These are phyloP conservation scores for Xiphydria camelus DNA, from an alignment of 2,888 invertebrate species.

Conservation along the genomic window DNA sequence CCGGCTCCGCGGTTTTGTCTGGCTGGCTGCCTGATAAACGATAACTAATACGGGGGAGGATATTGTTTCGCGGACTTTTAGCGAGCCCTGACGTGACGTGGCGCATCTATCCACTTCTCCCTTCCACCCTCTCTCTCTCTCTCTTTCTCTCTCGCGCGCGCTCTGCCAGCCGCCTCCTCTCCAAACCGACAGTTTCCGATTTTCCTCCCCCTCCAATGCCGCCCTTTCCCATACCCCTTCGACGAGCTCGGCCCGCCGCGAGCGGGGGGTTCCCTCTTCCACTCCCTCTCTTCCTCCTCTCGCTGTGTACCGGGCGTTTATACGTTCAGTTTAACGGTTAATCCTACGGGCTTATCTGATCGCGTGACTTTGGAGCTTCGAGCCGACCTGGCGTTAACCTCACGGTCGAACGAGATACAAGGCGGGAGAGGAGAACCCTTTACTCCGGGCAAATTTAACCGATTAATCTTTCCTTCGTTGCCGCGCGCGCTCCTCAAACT, in stretches of 20 bases:
- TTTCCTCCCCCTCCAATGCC: too few relatives aligned
- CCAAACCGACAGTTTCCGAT: too few relatives aligned
- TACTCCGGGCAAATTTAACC: neutral
- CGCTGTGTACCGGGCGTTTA: constrained; percentile 24
- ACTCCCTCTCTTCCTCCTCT: neutral
- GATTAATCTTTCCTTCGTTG: neutral
- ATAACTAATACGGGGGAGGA: constrained; percentile 53
- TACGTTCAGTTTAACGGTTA: constrained; percentile 39
- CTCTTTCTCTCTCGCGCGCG: constrained; percentile 7
- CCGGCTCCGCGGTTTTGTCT: constrained; percentile 34
- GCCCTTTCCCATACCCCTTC: too few relatives aligned
- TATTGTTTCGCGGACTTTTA: constrained; percentile 53
- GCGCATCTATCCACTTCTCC: constrained; percentile 14
- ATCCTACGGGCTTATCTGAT: constrained; percentile 26
- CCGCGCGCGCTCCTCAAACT: too few relatives aligned
- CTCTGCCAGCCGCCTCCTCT: constrained; percentile 6
- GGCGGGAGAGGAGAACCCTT: neutral
- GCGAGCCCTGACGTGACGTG: constrained; percentile 32
- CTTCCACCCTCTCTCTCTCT: constrained; percentile 1
- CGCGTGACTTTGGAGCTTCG: constrained; percentile 4
- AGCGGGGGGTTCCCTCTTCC: neutral
- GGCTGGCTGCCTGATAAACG: constrained; percentile 48
- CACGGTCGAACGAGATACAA: neutral
- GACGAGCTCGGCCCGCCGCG: neutral
- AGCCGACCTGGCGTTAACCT: neutral